Percentiles rank a stretch among this genome's conserved stretches.
Evolutionary conservation across 2,888 invertebrate species (phyloP).

Genomic region (Clusia tigrina): DNA sequence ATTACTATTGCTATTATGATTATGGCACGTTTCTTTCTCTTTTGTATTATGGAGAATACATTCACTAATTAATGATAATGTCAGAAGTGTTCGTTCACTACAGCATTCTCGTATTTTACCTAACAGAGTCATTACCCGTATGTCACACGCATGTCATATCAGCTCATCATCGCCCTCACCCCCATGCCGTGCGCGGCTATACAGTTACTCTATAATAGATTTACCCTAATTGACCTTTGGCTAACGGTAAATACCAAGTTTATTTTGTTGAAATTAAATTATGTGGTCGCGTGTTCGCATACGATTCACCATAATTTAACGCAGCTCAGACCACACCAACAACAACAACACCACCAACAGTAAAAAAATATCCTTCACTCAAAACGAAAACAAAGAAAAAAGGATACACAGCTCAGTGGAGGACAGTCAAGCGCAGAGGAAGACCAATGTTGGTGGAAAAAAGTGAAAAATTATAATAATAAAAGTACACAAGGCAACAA

Average conservation of each 20-base stretch:
- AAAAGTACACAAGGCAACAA: no score
- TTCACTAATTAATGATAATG: constrained; percentile 6
- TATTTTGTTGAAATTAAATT: constrained; percentile 46
- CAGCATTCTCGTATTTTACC: constrained; percentile 42
- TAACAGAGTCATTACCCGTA: constrained; percentile 56
- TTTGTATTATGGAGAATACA: no score
- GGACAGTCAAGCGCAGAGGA: no score
- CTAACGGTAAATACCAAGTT: constrained; percentile 2
- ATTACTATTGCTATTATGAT: no score
- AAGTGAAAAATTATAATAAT: no score
- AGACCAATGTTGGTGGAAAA: no score
- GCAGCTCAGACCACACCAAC: constrained; percentile 18
- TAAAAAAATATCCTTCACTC: no score
- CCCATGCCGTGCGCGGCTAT: not conserved
- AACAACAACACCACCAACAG: no score
- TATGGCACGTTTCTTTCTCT: no score
- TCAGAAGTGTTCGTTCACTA: constrained; percentile 1
- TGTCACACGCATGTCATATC: constrained; percentile 50
- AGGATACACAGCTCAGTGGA: not conserved
- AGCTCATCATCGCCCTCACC: not conserved
- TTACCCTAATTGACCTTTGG: constrained; percentile 10
- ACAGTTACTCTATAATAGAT: not conserved
- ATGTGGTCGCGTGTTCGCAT: constrained; percentile 50
- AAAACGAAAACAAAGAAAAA: no score
- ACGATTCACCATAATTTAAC: constrained; percentile 37